Evolutionary conservation across 2,113 vertebrate genomes (phyloP).

Genomic region (Melospiza georgiana): DNA sequence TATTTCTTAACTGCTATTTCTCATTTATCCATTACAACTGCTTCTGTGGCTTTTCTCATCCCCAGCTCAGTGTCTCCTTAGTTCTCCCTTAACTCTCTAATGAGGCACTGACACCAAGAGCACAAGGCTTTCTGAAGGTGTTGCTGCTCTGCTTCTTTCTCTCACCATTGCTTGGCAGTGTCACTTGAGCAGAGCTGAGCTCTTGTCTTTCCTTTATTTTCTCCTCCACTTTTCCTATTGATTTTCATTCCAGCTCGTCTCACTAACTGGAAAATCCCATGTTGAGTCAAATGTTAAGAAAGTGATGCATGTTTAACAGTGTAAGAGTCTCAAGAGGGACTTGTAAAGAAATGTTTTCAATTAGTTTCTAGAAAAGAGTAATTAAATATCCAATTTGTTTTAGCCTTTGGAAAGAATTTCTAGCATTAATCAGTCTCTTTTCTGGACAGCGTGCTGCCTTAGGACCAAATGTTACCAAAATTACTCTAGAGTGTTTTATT

Average conservation of each 20-base stretch:
- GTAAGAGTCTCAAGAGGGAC: neutral
- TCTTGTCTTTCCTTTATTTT: neutral
- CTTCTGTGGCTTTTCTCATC: neutral
- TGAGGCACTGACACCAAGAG: neutral
- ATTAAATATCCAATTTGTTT: neutral
- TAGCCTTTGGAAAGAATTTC: neutral
- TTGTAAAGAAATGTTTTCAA: neutral
- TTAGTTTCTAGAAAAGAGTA: neutral
- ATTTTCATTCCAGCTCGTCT: neutral
- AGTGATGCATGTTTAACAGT: neutral
- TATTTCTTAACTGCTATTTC: neutral
- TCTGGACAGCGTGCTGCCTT: conserved; percentile 86
- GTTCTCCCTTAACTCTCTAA: neutral
- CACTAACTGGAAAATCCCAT: neutral
- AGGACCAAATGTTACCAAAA: conserved; percentile 92
- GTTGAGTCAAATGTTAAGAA: neutral
- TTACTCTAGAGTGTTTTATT: conserved; percentile 97
- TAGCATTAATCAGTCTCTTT: neutral
- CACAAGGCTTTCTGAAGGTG: rapidly evolving
- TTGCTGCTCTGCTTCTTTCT: neutral
- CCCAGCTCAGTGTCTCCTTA: neutral
- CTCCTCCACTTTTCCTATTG: neutral
- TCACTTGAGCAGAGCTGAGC: neutral
- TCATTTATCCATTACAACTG: neutral
- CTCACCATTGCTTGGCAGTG: neutral